Conservation (phyloP, 2,113 vertebrate species). For the Parotia lawesii region DNA sequence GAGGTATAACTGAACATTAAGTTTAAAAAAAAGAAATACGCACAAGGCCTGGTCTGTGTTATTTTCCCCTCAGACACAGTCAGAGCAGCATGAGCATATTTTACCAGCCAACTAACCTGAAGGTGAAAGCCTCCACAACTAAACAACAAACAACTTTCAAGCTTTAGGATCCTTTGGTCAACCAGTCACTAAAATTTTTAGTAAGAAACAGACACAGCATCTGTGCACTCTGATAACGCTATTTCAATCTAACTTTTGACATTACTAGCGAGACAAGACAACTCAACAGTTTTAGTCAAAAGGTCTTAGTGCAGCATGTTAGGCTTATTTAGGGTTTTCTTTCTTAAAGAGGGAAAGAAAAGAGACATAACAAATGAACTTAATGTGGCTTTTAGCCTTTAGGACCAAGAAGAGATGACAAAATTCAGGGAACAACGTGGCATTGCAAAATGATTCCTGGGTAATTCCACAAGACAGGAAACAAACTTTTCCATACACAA, state of each 20-base stretch:
- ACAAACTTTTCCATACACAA: not conserved
- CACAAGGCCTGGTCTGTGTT: not conserved
- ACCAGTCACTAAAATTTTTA: not conserved
- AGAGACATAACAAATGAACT: not conserved
- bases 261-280: not conserved
- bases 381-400: not conserved
- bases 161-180: not conserved
- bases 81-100: rapidly evolving
- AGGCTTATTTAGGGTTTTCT: not conserved
- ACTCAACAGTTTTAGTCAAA: not conserved
- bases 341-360: not conserved
- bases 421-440: not conserved
- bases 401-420: not conserved
- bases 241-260: not conserved
- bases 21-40: not conserved
- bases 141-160: not conserved
- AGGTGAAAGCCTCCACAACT: not conserved
- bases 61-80: not conserved
- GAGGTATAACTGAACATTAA: not conserved
- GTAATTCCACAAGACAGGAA: not conserved
- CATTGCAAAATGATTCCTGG: not conserved
- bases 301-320: not conserved
- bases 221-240: not conserved
- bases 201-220: not conserved
- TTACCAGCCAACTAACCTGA: not conserved